These are phyloP conservation scores for Perdita meconis DNA, from an alignment of 2,888 invertebrate genomes.

Conservation along the genomic window DNA sequence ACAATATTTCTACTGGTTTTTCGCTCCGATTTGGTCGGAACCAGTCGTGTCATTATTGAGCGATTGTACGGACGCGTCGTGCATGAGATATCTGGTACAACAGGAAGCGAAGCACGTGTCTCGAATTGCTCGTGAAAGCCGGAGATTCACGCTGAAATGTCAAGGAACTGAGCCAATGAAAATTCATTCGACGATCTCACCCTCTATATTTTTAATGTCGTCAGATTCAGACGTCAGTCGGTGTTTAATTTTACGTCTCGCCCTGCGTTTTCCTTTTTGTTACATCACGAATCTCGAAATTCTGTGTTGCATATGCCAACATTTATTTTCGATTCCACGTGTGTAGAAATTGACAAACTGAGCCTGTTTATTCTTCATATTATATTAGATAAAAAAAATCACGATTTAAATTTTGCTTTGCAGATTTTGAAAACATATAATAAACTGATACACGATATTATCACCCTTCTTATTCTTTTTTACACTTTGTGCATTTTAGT, in stretches of 20 bases:
- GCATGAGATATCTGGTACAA: slow-evolving; percentile 48
- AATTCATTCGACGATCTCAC: not conserved
- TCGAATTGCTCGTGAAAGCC: slow-evolving; percentile 55
- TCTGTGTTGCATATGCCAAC: not conserved
- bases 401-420: too few species aligned
- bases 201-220: not conserved
- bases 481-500: too few species aligned
- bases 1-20: slow-evolving; percentile 12
- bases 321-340: too few species aligned
- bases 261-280: not conserved
- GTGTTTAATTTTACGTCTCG: not conserved
- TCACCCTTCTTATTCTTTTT: too few species aligned
- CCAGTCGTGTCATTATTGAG: slow-evolving; percentile 56
- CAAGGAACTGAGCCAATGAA: slow-evolving; percentile 35
- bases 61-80: slow-evolving; percentile 47
- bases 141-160: slow-evolving; percentile 54
- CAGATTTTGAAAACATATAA: too few species aligned
- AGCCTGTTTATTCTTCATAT: too few species aligned
- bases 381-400: too few species aligned
- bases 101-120: slow-evolving; percentile 56
- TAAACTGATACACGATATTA: too few species aligned
- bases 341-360: too few species aligned
- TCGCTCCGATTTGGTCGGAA: slow-evolving; percentile 31
- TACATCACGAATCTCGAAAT: not conserved
- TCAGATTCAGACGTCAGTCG: not conserved